Evolutionary conservation across 1,140 invertebrate genomes (phyloP).

Genomic region (Aculops lycopersici): DNA sequence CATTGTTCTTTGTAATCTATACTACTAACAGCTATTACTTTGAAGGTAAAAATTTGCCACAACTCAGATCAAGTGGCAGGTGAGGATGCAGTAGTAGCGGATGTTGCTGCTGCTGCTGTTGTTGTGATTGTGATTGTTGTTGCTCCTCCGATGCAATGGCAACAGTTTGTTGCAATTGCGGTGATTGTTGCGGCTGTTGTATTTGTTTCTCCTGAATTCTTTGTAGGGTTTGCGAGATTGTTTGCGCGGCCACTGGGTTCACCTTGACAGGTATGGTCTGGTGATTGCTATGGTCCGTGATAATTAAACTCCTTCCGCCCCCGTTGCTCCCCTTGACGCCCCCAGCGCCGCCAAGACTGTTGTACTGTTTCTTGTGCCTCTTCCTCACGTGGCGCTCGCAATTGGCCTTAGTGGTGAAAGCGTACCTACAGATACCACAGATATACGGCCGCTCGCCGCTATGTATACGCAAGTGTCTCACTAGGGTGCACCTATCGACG

Average conservation of each 20-base stretch:
- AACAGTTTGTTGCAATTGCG: not conserved
- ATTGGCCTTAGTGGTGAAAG: slow-evolving; percentile 73
- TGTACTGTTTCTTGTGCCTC: slow-evolving; percentile 29
- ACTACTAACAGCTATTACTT: not conserved
- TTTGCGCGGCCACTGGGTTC: not conserved
- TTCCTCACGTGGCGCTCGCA: slow-evolving; percentile 34
- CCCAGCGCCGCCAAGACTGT: not conserved
- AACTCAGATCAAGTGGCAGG: not conserved
- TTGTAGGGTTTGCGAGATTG: slow-evolving; percentile 1
- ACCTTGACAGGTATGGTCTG: not conserved
- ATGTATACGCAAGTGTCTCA: slow-evolving; percentile 60
- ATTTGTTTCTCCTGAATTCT: slow-evolving; percentile 4
- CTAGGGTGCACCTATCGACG: slow-evolving; percentile 54
- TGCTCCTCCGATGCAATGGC: not conserved
- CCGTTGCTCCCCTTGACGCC: not conserved
- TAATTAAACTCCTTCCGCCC: not conserved
- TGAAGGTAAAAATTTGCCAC: not conserved
- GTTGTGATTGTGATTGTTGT: not conserved
- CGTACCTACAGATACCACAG: slow-evolving; percentile 65
- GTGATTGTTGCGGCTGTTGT: not conserved
- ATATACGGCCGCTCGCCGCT: slow-evolving; percentile 78
- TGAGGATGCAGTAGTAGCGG: not conserved
- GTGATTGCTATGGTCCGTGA: not conserved
- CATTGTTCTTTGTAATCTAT: not conserved
- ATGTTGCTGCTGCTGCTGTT: not conserved